Evolutionary conservation across 2,888 invertebrate genomes (phyloP), one percentile per base, ranked within the genome.

Genomic region (Leptopilina drosophilae): DNA sequence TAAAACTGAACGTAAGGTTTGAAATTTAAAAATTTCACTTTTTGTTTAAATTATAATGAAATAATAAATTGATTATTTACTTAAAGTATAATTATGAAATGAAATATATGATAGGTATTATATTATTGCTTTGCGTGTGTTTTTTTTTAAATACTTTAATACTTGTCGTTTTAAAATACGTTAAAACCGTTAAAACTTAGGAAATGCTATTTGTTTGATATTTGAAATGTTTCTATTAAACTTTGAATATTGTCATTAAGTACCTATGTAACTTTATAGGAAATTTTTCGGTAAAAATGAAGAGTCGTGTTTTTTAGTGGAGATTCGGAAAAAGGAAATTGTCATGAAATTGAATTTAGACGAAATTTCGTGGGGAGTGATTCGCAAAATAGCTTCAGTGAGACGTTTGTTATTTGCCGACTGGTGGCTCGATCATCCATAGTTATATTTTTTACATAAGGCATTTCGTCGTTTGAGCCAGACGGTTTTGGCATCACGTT

Each of bases 371-470:
- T 83, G 85, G 83, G 87, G 86, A 86, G 85, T 84, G 87, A 84
- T 85, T 79, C 84, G 86, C 84, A 77, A 59, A 83, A 33, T 77
- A 84, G 83, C 85, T 86, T 85, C 82, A 82, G 83, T 73, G 82
- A 81, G 76, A 82, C 85, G 81, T 85, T 87, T 85, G 87, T 82
- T 84, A 83, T 69, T 73, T 73, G 89, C 87, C 86, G 82, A 85
- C 87, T 87, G 85, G 87, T 85, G 88, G 89, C 90, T 90, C 89
- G 90, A 90, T 87, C 88, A 89, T 89, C 89, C 89, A 91, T 90
- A 91, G 90, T 89, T 91, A 90, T 91, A 91, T 91, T 91, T 91
- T 91, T 90, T 90, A 91, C 90, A 90, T 15, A 89, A 90, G 89
- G 90, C 89, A 89, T 91, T 91, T 33, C 88, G 90, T 88, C 89